Base-by-base conservation (phyloP, 1,140 invertebrate species). In the Littorina saxatilis region DNA sequence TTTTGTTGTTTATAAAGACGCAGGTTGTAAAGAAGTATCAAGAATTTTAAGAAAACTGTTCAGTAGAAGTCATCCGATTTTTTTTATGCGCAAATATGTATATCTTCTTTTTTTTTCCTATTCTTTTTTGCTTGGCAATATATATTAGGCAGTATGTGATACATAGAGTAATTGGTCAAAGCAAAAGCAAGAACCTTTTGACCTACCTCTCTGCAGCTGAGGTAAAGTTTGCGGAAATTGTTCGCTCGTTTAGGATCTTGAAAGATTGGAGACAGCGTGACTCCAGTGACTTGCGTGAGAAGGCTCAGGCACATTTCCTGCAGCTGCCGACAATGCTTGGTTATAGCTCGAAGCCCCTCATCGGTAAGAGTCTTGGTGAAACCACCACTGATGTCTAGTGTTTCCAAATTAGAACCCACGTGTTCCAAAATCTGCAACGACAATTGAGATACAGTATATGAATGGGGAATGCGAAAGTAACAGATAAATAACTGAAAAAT, bases 331-430 rank as follows among this genome's bases (percentile, higher is more conserved):
- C 91, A 92, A 81, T 90, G 87, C 61, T 86, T 83, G 17, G 84
- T 68, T 4, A 92, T 82, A 20, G 87, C 78, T 35, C 68, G 68
- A 23, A 92, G 70, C 13, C 89, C 89, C 47, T 81, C 74, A 55
- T 92, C 90, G 27, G 89, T 88, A 11, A 92, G 81, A 1, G 74
- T 58, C 15, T 61, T 80, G 23, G 32, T 78, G 2, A 85, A 70
- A 39, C 87, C 82, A 2, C 90, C 90, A 86, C 90, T 90, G 40
- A 91, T 66, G 78, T 91, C 89, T 32, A 91, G 72, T 15, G 76
- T 63, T 7, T 74, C 17, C n/a, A 91, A 72, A 13, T 79, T 79
- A 1, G 73, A 27, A 17, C 91, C 90, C 39, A 89, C 81, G n/a
- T 86, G 74, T 29, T 87, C 50, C 35, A 90, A 74, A 39, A 91